phyloP scores from a whole-genome alignment of 2,113 vertebrate species.

The Gadus chalcogrammus region DNA sequence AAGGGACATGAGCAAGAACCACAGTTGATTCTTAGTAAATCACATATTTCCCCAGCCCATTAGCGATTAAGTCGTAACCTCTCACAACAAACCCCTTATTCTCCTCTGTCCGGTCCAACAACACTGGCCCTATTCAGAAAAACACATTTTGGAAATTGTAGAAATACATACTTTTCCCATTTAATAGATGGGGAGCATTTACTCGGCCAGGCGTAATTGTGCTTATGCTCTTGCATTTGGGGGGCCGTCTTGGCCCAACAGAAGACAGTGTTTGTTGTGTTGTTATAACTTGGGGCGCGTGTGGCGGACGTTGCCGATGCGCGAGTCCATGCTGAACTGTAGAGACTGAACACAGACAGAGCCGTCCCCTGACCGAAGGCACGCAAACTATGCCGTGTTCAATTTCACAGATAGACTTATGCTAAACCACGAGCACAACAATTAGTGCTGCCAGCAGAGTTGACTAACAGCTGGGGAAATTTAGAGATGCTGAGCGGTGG shows the following conservation, averaged over 20 bases:
- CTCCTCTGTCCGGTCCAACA: slow-evolving; percentile 22
- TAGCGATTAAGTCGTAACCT: slow-evolving; percentile 32
- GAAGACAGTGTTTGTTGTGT: slow-evolving; percentile 60
- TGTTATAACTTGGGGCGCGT: slow-evolving; percentile 39
- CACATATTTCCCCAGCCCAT: slow-evolving; percentile 41
- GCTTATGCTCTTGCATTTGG: too few species aligned
- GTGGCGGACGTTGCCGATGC: slow-evolving; percentile 53
- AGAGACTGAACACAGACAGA: slow-evolving; percentile 52
- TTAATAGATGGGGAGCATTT: slow-evolving; percentile 52
- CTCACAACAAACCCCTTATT: slow-evolving; percentile 47
- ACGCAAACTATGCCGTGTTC: slow-evolving; percentile 66
- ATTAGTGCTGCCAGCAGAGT: slow-evolving; percentile 70
- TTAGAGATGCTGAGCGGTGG: slow-evolving; percentile 49
- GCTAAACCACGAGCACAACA: slow-evolving; percentile 73
- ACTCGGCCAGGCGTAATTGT: too few species aligned
- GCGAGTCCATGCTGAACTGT: slow-evolving; percentile 52
- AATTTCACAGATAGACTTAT: slow-evolving; percentile 72
- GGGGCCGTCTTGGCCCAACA: slow-evolving; percentile 41
- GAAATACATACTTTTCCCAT: slow-evolving; percentile 64
- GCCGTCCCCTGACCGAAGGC: slow-evolving; percentile 66
- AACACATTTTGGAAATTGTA: slow-evolving; percentile 52
- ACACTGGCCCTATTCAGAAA: slow-evolving; percentile 52
- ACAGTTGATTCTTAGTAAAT: slow-evolving; percentile 65
- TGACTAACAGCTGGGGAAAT: slow-evolving; percentile 71
- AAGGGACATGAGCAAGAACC: slow-evolving; percentile 50